Base-by-base conservation (phyloP, 2,888 invertebrate species). In the Sinohyriopsis cumingii region DNA sequence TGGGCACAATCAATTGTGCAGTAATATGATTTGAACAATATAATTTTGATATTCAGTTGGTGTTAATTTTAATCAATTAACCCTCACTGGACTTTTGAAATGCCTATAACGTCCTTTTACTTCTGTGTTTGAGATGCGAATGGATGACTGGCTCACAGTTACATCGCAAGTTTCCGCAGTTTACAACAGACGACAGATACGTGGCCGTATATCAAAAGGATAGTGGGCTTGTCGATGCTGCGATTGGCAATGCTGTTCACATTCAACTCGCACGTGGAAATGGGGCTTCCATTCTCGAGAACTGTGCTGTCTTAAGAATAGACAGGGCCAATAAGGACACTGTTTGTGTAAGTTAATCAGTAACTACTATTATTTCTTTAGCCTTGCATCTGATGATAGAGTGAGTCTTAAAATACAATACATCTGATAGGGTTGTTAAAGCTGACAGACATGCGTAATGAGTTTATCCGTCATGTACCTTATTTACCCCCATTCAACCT, bases 141-240 rank as follows among this genome's bases (percentile, higher is more conserved):
- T 71, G 81, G 56, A 69, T 82, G 69, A 73, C 75, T 24, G 83
- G 82, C 54, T 65, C 68, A 19, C 72, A 84, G 55, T 70, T 87
- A 1, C 68, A 71, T 54, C 55, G 68, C 22, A 80, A 78, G 45
- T 87, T 81, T 72, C 86, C 86, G 1, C 85, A 86, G 79, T 87
- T 86, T 69, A 77, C 77, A 7, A 79, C 80, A 19, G 79, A 81
- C 56, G 83, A 83, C 15, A 77, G 71, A 3, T 76, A 78, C 55
- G 73, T 79, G 28, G 85, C 82, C 5, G 71, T 88, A 22, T 88
- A 80, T 71, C 87, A 89, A 76, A 79, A 82, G 55, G 86, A 87
- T 66, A 86, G 85, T 5, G 89, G 89, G 0, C 75, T 89, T 1
- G 89, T 88, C 19, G 87, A 89, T 69, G 89, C 89, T 1, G 88